Base-by-base conservation (phyloP, 2,113 vertebrate species). In the Syngnathus floridae region DNA sequence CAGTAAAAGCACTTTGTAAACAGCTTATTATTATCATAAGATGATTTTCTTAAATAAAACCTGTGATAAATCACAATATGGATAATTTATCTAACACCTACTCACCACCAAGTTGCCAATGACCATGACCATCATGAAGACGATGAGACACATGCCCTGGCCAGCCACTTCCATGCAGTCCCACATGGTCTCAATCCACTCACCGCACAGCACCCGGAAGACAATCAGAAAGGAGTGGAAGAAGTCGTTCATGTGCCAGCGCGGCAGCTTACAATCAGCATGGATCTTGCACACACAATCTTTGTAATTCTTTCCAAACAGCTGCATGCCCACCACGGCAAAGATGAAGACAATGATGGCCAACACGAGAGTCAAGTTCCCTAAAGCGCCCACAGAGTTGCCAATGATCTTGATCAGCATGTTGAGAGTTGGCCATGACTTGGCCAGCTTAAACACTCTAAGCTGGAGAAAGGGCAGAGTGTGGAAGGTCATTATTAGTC, bases 71-170 rank as follows among this genome's bases (percentile, higher is more conserved):
- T 5, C 26, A 55, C 40, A 64, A 8, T 36, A 1, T 46, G 12
- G 37, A 41, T 41, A 7, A 60, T 22, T 7, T 17, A 11, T 46
- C 17, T 90, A 22, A 22, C 9, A 54, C 21, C 12, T 56, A 92
- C 97, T 95, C 80, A 99, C 97, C 95, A 99, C 97, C 71, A 99
- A 76, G 83, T 99, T 99, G 73, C 97, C 96, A 58, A 99, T 99
- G 80, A 98, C 97, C 97, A 99, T 99, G 89, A 99, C 97, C 97
- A 98, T 97, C 97, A 98, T 96, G 86, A 99, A 99, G 88, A 99
- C 95, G 19, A 90, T 93, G 83, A 99, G 92, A 85, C 97, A 99
- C 96, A 99, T 98, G 80, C 83, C 91, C 90, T 99, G 96, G 61
- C 95, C 97, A 0, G 97, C 97, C 72, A 98, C 97, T 80, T 98